phyloP scores from a whole-genome alignment of 2,113 vertebrate species.

The Damaliscus lunatus region DNA sequence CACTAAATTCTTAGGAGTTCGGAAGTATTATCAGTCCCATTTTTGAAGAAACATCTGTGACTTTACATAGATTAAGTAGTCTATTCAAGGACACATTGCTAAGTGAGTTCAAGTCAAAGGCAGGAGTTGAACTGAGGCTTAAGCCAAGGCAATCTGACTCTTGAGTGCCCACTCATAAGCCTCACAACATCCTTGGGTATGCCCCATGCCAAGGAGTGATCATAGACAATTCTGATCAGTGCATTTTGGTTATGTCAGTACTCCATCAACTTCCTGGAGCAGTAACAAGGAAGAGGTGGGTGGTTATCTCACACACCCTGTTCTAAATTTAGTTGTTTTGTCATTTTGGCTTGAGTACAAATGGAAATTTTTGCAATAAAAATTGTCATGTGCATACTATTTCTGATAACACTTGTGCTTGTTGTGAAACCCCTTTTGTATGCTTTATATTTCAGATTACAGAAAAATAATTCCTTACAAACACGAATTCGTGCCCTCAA shows the following conservation, averaged over 20 bases:
- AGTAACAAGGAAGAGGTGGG: background rate
- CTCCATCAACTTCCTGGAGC: background rate
- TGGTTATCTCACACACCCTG: background rate
- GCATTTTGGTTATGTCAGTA: background rate
- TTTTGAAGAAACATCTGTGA: background rate
- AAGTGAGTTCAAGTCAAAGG: background rate
- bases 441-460: slow-evolving; percentile 31
- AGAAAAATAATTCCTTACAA: slow-evolving; percentile 21
- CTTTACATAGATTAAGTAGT: background rate
- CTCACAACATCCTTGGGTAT: background rate
- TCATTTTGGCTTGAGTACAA: background rate
- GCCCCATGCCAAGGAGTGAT: background rate
- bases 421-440: background rate
- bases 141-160: background rate
- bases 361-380: background rate
- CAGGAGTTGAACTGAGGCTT: background rate
- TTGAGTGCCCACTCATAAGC: background rate
- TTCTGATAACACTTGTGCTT: background rate
- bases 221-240: background rate
- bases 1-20: background rate
- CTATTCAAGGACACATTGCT: background rate
- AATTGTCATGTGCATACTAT: background rate
- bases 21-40: background rate
- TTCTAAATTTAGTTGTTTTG: background rate
- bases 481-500: background rate